Conservation (phyloP, 2,888 invertebrate species). For the Drosophila limbata region DNA sequence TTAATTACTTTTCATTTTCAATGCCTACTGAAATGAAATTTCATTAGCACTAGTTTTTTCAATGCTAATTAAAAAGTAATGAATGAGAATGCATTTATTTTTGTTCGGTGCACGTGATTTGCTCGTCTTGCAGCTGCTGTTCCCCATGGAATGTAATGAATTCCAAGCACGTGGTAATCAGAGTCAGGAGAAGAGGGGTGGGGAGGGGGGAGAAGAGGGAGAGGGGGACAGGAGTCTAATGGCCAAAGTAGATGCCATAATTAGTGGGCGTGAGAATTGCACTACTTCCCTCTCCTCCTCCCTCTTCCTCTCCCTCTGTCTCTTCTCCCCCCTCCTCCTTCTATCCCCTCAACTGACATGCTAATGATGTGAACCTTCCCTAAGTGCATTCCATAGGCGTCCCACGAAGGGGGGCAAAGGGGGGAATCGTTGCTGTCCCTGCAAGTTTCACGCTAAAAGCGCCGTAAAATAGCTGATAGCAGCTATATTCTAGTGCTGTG, state of each 20-base stretch:
- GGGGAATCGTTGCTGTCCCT: background rate
- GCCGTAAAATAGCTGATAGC: constrained; percentile 1
- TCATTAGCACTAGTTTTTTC: too few species aligned
- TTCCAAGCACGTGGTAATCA: constrained; percentile 14
- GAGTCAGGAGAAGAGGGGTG: background rate
- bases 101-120: too few species aligned
- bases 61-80: too few species aligned
- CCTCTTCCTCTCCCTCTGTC: too few species aligned
- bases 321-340: too few species aligned
- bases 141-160: constrained; percentile 2
- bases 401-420: background rate
- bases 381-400: background rate
- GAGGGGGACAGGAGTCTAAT: background rate
- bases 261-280: constrained; percentile 16
- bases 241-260: constrained; percentile 19
- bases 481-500: background rate
- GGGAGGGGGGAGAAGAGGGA: too few species aligned
- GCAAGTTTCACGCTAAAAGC: constrained; percentile 11
- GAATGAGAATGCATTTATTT: too few species aligned
- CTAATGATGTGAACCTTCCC: constrained; percentile 13
- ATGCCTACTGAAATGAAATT: too few species aligned
- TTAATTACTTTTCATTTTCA: too few species aligned
- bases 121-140: background rate
- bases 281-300: background rate
- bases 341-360: background rate